Evolutionary conservation across 2,888 invertebrate species (phyloP), one percentile per base, ranked within the genome.

Genomic region (Dermolepida albohirtum): DNA sequence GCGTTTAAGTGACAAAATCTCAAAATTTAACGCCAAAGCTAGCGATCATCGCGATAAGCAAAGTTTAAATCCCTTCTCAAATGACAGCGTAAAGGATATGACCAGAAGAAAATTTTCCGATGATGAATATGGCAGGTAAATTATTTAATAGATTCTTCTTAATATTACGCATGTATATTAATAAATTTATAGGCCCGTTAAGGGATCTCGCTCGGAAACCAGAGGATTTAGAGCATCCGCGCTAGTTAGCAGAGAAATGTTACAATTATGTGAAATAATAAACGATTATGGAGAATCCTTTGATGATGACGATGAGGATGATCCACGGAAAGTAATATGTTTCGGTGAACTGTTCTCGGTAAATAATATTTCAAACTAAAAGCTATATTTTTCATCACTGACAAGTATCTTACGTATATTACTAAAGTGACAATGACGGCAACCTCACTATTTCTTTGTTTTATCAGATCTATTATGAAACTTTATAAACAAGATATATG

Each of bases 261-360:
- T 95, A 59, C 95, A 97, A 78, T 86, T 98, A 0, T 98, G 98
- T 81, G 92, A 94, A 79, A 89, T 97, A 64, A 97, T 98, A 70
- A 83, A 90, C 74, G 89, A 93, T 68, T 90, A 94, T 77, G 96
- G 97, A 0, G 90, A 92, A 75, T 84, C 88, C 0, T 86, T 91
- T 47, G 83, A 78, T 68, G 74, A 77, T 5, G 73, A 87, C 44
- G 83, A 78, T 68, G 74, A 77, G 4, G 73, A 87, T 69, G 89
- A 92, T 77, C 87, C 87, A 7, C 87, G 89, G 70, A 89, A 86
- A 81, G 89, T 89, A n/a, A 96, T 97, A 75, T 89, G 89, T 47
- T 98, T 98, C 77, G 96, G 97, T 27, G 92, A 94, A 81, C 85
- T 97, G 59, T 96, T 96, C 80, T 89, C 92, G 82, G 93, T 93